These are phyloP conservation scores for Eptesicus fuscus DNA, from an alignment of 2,113 vertebrate genomes.

Conservation along the genomic window DNA sequence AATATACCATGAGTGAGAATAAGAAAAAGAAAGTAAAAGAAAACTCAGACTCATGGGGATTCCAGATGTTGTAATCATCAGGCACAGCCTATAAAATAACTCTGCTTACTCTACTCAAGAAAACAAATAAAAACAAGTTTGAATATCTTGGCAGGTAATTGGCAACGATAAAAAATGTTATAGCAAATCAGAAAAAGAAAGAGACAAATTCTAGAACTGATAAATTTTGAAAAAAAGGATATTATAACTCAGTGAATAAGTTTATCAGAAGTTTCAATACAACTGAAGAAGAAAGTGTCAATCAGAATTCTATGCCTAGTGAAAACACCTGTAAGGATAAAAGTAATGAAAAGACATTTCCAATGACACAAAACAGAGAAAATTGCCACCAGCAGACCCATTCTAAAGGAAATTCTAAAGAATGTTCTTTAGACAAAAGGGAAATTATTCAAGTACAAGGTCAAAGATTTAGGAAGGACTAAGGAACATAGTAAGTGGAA, in stretches of 20 bases:
- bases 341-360: background rate
- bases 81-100: background rate
- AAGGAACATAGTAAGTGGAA: background rate
- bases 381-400: background rate
- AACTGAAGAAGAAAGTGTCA: background rate
- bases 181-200: background rate
- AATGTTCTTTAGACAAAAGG: background rate
- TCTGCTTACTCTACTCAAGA: background rate
- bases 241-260: background rate
- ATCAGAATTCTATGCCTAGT: background rate
- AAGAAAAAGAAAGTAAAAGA: background rate
- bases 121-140: background rate
- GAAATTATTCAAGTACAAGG: background rate
- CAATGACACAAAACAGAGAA: background rate
- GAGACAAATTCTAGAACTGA: background rate
- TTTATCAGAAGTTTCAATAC: background rate
- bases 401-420: background rate
- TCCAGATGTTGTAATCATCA: background rate
- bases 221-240: background rate
- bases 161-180: background rate
- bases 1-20: background rate
- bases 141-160: background rate
- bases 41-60: background rate
- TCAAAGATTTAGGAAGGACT: background rate
- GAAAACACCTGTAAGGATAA: background rate